phyloP scores from a whole-genome alignment of 2,888 invertebrate species.

The Agrotis exclamationis region DNA sequence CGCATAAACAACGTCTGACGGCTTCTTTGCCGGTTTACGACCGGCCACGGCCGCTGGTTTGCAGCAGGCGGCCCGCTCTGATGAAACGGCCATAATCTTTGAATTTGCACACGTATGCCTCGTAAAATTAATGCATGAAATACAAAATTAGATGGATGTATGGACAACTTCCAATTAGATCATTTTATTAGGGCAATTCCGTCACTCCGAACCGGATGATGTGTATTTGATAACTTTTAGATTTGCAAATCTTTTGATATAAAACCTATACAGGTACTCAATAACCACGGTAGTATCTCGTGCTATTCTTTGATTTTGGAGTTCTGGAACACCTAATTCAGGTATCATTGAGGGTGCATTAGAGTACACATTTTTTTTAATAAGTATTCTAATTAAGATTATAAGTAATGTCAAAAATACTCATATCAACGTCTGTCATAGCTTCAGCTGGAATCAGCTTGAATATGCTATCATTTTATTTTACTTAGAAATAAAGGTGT shows the following conservation, averaged over 20 bases:
- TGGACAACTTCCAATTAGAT: slow-evolving; percentile 27
- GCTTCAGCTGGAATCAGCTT: neutral
- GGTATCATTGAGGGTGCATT: no score
- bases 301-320: neutral
- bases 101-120: slow-evolving; percentile 45
- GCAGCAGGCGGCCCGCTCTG: slow-evolving; percentile 58
- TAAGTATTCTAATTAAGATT: no score
- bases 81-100: slow-evolving; percentile 52
- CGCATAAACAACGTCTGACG: slow-evolving; percentile 89
- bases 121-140: slow-evolving; percentile 36
- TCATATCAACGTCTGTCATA: neutral
- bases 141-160: slow-evolving; percentile 26
- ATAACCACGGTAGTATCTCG: no score
- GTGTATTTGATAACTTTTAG: no score
- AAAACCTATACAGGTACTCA: neutral
- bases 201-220: neutral
- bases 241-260: neutral
- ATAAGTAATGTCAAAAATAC: neutral
- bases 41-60: slow-evolving; percentile 61
- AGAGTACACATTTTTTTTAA: no score
- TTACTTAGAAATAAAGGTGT: neutral
- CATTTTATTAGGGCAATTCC: slow-evolving; percentile 20
- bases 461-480: neutral
- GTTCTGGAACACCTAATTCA: neutral
- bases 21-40: slow-evolving; percentile 87